Evolutionary conservation across 92 coral and sea anemone genomes (phyloP), one percentile per base, ranked within the genome.

Genomic region (Phenganax marumi): DNA sequence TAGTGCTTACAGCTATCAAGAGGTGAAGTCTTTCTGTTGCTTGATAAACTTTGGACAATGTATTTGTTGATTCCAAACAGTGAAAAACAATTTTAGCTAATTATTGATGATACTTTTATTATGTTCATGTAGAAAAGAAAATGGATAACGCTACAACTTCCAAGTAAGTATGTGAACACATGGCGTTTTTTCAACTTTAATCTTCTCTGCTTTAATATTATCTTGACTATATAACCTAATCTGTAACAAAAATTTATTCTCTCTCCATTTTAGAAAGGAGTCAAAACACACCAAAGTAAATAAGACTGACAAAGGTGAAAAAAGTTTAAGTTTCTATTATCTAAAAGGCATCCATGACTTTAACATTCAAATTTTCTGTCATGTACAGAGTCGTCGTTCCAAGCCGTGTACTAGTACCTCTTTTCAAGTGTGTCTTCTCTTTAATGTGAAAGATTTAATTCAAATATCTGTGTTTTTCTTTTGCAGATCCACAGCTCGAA

Each of bases 61-160:
- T 23, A 58, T 58, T 58, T 58, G 65, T 58, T 58, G 65, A 18
- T 58, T 58, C 23, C 65, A 58, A 58, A 58, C 65, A 8, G n/a
- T 58, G 65, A 33, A 58, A 58, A 58, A 58, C 23, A 16, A 58
- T 58, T 58, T 14, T 58, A 13, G 23, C 65, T 58, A 58, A 58
- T 58, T 56, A 16, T 56, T 16, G 21, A 16, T 8, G 21, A 58
- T 58, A 58, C n/a, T 58, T 58, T 58, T 6, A 58, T 58, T 58
- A 14, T 58, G 21, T n/a, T 21, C 23, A n/a, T 58, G 5, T 8
- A 58, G 23, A 58, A 58, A 14, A 0, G 23, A 14, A 13, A n/a
- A 58, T 13, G 18, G 21, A 58, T 14, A 33, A 33, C 43, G 65
- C 18, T 5, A 58, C 65, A 16, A 58, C 14, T 58, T 58, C 65